Conservation (phyloP, 1,140 invertebrate genomes). For the Neodiprion fabricii region DNA sequence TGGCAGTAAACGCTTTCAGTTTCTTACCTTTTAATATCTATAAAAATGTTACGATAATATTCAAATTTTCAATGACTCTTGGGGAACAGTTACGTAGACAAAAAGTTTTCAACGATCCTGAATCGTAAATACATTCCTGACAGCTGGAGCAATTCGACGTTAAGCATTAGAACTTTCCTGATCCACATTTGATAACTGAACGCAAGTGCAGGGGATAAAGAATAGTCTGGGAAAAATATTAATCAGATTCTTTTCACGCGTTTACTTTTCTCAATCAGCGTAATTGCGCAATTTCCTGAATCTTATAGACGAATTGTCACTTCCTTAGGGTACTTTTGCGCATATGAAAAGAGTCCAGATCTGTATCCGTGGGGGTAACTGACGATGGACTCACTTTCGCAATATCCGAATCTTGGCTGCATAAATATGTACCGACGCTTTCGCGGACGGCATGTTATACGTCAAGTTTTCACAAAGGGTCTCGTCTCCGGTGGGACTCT, state of each 20-base stretch:
- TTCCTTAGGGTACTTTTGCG: too few species aligned
- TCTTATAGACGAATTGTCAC: too few species aligned
- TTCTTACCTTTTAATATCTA: conserved; percentile 5
- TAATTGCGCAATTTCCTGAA: too few species aligned
- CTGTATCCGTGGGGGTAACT: too few species aligned
- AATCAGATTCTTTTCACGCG: too few species aligned
- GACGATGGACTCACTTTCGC: neutral
- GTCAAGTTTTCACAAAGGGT: neutral
- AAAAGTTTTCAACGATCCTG: neutral
- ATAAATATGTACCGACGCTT: neutral
- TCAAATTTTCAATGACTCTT: neutral
- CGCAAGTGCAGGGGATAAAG: too few species aligned
- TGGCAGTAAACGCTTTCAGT: conserved; percentile 13
- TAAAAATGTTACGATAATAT: conserved; percentile 12
- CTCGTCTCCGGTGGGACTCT: neutral
- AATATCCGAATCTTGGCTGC: neutral
- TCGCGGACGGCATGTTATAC: neutral
- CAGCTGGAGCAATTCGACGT: neutral
- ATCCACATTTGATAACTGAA: too few species aligned
- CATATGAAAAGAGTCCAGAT: too few species aligned
- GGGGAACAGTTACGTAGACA: neutral
- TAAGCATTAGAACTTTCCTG: too few species aligned
- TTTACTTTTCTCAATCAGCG: too few species aligned
- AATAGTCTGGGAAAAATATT: too few species aligned
- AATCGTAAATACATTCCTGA: neutral